phyloP scores from a whole-genome alignment of 2,888 invertebrate genomes.

The Lysandra bellargus region DNA sequence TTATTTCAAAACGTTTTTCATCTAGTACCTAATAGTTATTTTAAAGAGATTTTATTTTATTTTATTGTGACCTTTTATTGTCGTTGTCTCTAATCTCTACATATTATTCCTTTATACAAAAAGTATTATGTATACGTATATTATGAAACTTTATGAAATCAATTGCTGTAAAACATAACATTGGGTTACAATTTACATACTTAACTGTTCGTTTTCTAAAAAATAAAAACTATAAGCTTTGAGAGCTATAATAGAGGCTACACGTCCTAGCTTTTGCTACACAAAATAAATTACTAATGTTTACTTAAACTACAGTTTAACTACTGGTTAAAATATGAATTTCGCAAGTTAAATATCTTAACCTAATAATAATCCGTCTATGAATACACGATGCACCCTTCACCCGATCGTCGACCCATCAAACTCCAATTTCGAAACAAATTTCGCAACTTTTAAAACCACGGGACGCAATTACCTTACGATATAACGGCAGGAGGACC shows the following conservation, averaged over 20 bases:
- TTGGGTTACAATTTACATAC: too few relatives aligned
- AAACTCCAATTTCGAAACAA: slow-evolving; percentile 48
- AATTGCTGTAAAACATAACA: too few relatives aligned
- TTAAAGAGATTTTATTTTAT: too few relatives aligned
- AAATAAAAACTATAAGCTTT: too few relatives aligned
- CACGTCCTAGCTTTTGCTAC: background rate
- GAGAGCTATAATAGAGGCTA: background rate
- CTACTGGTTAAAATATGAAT: background rate
- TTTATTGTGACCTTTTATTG: too few relatives aligned
- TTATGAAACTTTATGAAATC: too few relatives aligned
- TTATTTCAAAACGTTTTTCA: background rate
- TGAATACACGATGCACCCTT: slow-evolving; percentile 27
- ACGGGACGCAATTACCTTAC: slow-evolving; percentile 58
- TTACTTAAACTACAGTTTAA: background rate
- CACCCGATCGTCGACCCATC: slow-evolving; percentile 39
- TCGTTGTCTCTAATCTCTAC: too few relatives aligned
- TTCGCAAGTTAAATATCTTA: background rate
- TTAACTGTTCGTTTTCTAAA: too few relatives aligned
- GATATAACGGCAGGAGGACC: slow-evolving; percentile 5
- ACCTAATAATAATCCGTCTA: slow-evolving; percentile 12
- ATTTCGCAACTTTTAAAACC: slow-evolving; percentile 60
- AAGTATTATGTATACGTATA: too few relatives aligned
- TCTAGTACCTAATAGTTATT: too few relatives aligned
- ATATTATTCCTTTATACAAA: too few relatives aligned
- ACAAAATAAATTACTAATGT: background rate